phyloP scores from a whole-genome alignment of 2,113 vertebrate species.

The Syngnathus floridae region DNA sequence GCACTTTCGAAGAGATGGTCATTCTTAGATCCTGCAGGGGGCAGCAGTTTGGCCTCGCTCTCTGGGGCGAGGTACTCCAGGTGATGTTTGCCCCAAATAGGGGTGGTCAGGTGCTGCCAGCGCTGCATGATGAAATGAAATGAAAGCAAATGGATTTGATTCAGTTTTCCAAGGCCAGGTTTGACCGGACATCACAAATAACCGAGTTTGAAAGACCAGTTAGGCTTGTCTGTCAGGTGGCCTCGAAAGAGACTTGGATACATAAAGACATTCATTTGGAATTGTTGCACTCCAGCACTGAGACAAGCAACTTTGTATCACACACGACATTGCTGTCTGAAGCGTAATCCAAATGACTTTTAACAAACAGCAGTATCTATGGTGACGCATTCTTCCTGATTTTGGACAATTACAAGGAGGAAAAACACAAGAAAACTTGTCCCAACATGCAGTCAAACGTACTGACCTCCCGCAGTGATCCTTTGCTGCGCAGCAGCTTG shows the following conservation, averaged over 20 bases:
- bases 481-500: slow-evolving; percentile 87
- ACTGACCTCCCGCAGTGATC: slow-evolving; percentile 86
- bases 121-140: slow-evolving; percentile 59
- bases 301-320: too few relatives aligned
- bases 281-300: too few relatives aligned
- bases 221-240: not conserved
- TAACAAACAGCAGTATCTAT: not conserved
- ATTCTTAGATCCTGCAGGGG: slow-evolving; percentile 72
- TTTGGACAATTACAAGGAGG: not conserved
- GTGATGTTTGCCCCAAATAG: slow-evolving; percentile 91
- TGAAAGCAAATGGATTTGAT: not conserved
- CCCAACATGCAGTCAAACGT: not conserved
- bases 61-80: slow-evolving; percentile 92
- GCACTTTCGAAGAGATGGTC: slow-evolving; percentile 79
- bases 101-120: slow-evolving; percentile 88
- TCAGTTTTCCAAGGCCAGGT: not conserved
- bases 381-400: slow-evolving; percentile 18
- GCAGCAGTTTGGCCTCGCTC: slow-evolving; percentile 84
- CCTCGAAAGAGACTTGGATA: too few relatives aligned
- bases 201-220: not conserved
- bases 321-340: not conserved
- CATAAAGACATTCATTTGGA: too few relatives aligned
- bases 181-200: not conserved
- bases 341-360: not conserved
- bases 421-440: not conserved